Percentiles rank a stretch among this genome's conserved stretches.
Evolutionary conservation across 2,888 invertebrate species (phyloP).

Genomic region (Eristalinus aeneus): DNA sequence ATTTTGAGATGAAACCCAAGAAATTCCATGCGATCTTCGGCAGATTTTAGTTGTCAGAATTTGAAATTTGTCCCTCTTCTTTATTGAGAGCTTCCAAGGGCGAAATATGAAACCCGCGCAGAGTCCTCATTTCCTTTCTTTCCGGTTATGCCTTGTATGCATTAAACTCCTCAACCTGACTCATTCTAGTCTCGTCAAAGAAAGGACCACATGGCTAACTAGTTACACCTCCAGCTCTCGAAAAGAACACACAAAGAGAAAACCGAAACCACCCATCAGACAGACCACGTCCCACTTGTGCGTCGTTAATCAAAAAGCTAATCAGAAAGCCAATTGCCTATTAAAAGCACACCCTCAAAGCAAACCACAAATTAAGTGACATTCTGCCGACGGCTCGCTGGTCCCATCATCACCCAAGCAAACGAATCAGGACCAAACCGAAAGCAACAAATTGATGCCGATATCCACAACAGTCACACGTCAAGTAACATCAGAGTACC

Average conservation of each 20-base stretch:
- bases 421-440: background rate
- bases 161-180: no score
- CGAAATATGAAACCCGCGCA: no score
- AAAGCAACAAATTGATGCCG: conserved; percentile 56
- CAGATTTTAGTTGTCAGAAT: no score
- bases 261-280: background rate
- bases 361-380: conserved; percentile 60
- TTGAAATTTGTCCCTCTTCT: no score
- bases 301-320: conserved; percentile 59
- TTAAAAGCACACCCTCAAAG: conserved; percentile 48
- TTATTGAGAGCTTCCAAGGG: no score
- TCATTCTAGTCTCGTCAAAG: no score
- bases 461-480: conserved; percentile 59
- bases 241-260: background rate
- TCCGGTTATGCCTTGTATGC: no score
- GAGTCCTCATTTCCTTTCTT: no score
- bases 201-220: no score
- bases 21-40: no score
- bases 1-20: no score
- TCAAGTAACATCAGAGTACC: conserved; percentile 45
- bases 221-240: background rate
- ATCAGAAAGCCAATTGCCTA: conserved; percentile 60
- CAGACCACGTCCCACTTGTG: conserved; percentile 28
- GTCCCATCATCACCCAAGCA: conserved; percentile 19
- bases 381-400: conserved; percentile 47